Evolutionary conservation across 2,888 invertebrate species (phyloP).

Genomic region (Sinopyrophorus schimmeli): DNA sequence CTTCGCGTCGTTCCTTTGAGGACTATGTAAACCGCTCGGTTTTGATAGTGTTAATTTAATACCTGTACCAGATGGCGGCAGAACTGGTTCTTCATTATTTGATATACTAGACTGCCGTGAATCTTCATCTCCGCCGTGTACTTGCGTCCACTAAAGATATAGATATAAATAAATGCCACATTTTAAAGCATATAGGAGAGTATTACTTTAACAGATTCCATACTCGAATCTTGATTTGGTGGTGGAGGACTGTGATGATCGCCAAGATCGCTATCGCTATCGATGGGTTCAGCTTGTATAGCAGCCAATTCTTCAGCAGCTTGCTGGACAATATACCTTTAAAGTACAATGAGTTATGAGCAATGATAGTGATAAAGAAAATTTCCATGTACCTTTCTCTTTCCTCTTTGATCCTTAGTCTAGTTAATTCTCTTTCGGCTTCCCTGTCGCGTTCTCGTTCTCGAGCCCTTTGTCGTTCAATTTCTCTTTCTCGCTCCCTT

Average conservation of each 20-base stretch:
- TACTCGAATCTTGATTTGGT: slow-evolving; percentile 46
- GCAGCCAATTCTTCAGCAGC: slow-evolving; percentile 66
- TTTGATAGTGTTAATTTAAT: slow-evolving; percentile 55
- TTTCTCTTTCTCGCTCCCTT: slow-evolving; percentile 60
- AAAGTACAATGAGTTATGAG: slow-evolving; percentile 27
- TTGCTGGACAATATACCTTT: slow-evolving; percentile 60
- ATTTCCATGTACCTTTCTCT: slow-evolving; percentile 46
- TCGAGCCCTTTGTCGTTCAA: slow-evolving; percentile 58
- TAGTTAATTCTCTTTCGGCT: slow-evolving; percentile 67
- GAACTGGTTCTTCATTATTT: slow-evolving; percentile 49
- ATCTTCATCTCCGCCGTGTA: slow-evolving; percentile 56
- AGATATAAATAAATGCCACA: slow-evolving; percentile 4
- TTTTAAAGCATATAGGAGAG: not conserved
- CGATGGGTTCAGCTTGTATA: slow-evolving; percentile 73
- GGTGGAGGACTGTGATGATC: slow-evolving; percentile 51
- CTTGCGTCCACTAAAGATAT: slow-evolving; percentile 51
- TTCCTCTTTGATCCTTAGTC: slow-evolving; percentile 52
- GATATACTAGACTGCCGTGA: slow-evolving; percentile 55
- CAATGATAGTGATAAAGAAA: not conserved
- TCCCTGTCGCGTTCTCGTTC: slow-evolving; percentile 87
- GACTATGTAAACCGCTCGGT: slow-evolving; percentile 54
- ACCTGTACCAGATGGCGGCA: slow-evolving; percentile 47
- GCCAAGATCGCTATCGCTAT: slow-evolving; percentile 65
- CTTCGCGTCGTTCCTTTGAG: slow-evolving; percentile 55
- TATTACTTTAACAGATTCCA: slow-evolving; percentile 49